Evolutionary conservation across 2,888 invertebrate genomes (phyloP).

Genomic region (Hyles lineata): DNA sequence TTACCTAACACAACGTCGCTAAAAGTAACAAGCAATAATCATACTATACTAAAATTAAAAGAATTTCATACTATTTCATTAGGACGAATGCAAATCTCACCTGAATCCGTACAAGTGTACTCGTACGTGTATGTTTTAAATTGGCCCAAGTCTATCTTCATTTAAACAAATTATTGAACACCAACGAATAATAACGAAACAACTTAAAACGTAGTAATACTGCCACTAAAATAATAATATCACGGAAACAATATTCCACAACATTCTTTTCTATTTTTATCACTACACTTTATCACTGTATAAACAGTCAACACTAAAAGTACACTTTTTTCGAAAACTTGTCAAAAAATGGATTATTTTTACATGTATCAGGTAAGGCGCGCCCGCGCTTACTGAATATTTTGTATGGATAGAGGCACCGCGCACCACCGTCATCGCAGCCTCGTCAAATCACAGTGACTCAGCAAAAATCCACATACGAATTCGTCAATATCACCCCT

Average conservation of each 20-base stretch:
- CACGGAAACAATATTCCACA: slow-evolving; percentile 6
- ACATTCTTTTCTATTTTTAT: slow-evolving; percentile 10
- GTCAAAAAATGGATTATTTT: neutral
- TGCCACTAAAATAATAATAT: slow-evolving; percentile 2
- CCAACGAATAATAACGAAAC: neutral
- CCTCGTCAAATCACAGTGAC: slow-evolving; percentile 51
- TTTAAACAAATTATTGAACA: neutral
- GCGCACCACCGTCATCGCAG: slow-evolving; percentile 33
- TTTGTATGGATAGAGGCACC: slow-evolving; percentile 1
- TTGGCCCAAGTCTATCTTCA: slow-evolving; percentile 4
- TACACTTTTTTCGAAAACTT: neutral
- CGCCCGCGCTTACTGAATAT: slow-evolving; percentile 25
- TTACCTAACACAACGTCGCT: too few relatives aligned
- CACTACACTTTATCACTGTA: neutral
- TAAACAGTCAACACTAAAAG: neutral
- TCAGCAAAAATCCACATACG: slow-evolving; percentile 45
- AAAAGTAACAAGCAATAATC: too few relatives aligned
- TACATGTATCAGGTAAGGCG: slow-evolving; percentile 12
- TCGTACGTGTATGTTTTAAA: neutral
- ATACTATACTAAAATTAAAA: too few relatives aligned
- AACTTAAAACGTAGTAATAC: neutral
- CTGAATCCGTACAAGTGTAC: neutral
- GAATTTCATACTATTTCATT: too few relatives aligned
- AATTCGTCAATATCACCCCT: slow-evolving; percentile 34
- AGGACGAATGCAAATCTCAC: neutral